Conservation (phyloP, 2,797 vertebrate species). For the Chiloscyllium punctatum region DNA sequence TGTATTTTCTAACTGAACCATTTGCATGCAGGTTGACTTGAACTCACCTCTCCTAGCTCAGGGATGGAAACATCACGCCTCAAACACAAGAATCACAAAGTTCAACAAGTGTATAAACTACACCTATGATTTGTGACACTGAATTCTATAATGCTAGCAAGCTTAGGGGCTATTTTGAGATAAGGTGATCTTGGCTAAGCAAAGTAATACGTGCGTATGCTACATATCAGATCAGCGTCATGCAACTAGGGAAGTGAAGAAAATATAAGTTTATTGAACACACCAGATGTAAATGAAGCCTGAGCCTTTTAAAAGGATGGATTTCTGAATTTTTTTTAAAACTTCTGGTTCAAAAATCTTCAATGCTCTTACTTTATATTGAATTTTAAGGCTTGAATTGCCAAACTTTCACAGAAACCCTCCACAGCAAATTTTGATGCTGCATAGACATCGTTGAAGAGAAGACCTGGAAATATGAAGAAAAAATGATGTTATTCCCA, state of each 20-base stretch:
- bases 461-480: slow-evolving; percentile 49
- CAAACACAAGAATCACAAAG: too few relatives aligned
- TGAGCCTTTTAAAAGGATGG: too few relatives aligned
- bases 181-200: background rate
- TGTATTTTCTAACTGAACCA: too few relatives aligned
- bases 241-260: background rate
- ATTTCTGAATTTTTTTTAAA: background rate
- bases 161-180: background rate
- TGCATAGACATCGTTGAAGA: slow-evolving; percentile 61
- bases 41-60: too few relatives aligned
- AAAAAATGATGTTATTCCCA: background rate
- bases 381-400: slow-evolving; percentile 61
- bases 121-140: background rate
- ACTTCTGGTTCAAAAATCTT: background rate
- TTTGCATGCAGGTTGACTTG: too few relatives aligned
- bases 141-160: background rate
- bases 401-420: slow-evolving; percentile 63
- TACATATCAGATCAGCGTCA: background rate
- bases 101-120: background rate
- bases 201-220: background rate
- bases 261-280: background rate
- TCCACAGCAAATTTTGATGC: slow-evolving; percentile 64
- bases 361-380: slow-evolving; percentile 55
- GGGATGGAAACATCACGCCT: too few relatives aligned
- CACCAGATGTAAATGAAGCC: background rate